phyloP scores from a whole-genome alignment of 1,140 invertebrate species.

The Drosophila tropicalis region DNA sequence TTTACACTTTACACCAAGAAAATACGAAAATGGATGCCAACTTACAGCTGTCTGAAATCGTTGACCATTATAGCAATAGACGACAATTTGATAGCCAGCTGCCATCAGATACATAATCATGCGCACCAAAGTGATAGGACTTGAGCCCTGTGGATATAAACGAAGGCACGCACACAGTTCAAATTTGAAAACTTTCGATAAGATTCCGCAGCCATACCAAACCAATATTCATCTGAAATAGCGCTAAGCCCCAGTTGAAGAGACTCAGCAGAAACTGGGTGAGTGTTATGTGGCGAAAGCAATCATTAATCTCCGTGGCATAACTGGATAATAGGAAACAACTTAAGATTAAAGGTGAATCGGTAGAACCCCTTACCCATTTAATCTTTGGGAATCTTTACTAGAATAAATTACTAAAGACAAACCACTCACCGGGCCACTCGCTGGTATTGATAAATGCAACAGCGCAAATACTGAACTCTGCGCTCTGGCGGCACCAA shows the following conservation, averaged over 20 bases:
- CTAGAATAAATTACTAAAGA: neutral
- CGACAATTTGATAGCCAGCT: constrained; percentile 66
- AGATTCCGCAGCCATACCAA: constrained; percentile 39
- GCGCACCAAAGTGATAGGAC: constrained; percentile 46
- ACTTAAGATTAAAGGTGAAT: neutral
- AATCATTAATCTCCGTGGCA: constrained; percentile 54
- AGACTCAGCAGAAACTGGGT: constrained; percentile 73
- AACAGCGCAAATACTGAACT: constrained; percentile 65
- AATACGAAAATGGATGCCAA: constrained; percentile 4
- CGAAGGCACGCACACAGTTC: neutral
- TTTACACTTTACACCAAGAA: constrained; percentile 21
- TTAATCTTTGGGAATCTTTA: too few species aligned
- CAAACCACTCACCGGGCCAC: constrained; percentile 46
- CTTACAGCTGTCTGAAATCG: constrained; percentile 60
- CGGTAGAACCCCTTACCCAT: neutral
- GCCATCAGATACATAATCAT: constrained; percentile 73
- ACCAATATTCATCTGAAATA: constrained; percentile 74
- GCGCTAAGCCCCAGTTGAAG: constrained; percentile 59
- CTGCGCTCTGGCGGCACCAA: constrained; percentile 55
- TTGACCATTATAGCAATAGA: constrained; percentile 78
- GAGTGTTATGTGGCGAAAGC: constrained; percentile 62
- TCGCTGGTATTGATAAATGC: constrained; percentile 72
- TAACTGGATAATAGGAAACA: constrained; percentile 30
- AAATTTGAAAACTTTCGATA: too few species aligned
- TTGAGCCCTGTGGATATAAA: constrained; percentile 39